Base-by-base conservation (phyloP, 2,797 vertebrate genomes). In the Mormyrus hasselquistii region DNA sequence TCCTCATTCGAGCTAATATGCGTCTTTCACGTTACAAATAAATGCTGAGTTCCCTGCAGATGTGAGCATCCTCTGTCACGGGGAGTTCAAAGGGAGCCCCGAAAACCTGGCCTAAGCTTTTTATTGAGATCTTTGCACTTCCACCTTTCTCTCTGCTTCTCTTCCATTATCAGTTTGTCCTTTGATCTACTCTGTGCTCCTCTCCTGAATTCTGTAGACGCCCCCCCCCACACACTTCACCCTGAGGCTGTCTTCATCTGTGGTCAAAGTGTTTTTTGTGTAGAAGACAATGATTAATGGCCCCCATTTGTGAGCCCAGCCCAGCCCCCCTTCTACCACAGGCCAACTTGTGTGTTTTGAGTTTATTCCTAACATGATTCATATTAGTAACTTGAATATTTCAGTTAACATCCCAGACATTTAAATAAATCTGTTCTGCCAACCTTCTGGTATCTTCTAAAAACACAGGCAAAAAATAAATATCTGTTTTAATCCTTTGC, bases 111-210 rank as follows among this genome's bases (percentile, higher is more conserved):
- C 82, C 19, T n/a, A 52, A 25, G 82, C 25, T 85, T 47, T 12
- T 85, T 25, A 85, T 19, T 52, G 44, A n/a, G 41, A 85, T 85
- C 44, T 7, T 85, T 85, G 82, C 22, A 52, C 49, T 52, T 85
- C 82, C 12, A 29, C n/a, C 10, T 52, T 85, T 82, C 76, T 82
- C 38, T 82, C 41, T 82, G 76, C 76, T 47, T 8, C 19, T 47
- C 8, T n/a, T 82, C 76, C 76, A n/a, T 47, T 47, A n/a, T 82
- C 76, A 82, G 44, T 82, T 22, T 83, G 79, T 83, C 85, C 53
- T 87, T 79, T n/a, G 29, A 73, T 57, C 87, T 83, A n/a, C 52
- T 44, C 22, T 22, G 25, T 86, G 19, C 44, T 47, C 82, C 44
- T 16, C 44, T 8, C 44, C 59, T n/a, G 49, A 34, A 29, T 9